Percentiles rank a stretch among this genome's conserved stretches.
Evolutionary conservation across 2,113 vertebrate genomes (phyloP).

Genomic region (Oceanodroma tethys): DNA sequence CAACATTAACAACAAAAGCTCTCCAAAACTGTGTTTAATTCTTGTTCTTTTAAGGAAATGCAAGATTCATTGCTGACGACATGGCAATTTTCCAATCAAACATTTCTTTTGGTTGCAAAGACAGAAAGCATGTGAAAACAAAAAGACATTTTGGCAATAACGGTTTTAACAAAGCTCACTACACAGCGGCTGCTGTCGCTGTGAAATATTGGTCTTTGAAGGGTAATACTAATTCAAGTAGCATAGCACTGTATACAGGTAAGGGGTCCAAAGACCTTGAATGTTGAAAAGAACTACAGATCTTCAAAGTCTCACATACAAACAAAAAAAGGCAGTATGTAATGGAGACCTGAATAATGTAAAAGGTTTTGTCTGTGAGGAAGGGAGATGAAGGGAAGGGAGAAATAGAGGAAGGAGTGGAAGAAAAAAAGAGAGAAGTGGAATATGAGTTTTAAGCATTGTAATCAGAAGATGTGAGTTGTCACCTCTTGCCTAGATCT

Average conservation of each 20-base stretch:
- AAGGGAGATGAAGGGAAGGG: neutral
- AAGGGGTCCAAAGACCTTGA: slow-evolving; percentile 35
- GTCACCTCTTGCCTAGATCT: neutral
- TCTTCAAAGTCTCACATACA: slow-evolving; percentile 51
- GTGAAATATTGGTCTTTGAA: slow-evolving; percentile 49
- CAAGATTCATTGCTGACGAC: neutral
- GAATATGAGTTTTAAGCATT: neutral
- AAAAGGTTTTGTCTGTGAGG: neutral
- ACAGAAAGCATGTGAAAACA: slow-evolving; percentile 28
- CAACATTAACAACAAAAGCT: neutral
- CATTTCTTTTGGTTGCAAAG: slow-evolving; percentile 27
- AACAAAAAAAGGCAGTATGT: neutral
- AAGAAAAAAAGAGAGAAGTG: neutral
- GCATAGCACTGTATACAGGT: neutral
- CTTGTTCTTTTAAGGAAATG: neutral
- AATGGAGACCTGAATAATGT: slow-evolving; percentile 40
- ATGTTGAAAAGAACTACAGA: slow-evolving; percentile 55
- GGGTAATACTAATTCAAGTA: slow-evolving; percentile 50
- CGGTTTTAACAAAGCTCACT: slow-evolving; percentile 46
- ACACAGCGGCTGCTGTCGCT: neutral
- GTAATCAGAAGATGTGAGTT: neutral
- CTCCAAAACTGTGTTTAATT: neutral
- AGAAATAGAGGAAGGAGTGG: neutral
- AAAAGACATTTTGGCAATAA: slow-evolving; percentile 16
- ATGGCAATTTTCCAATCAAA: slow-evolving; percentile 46